phyloP scores from a whole-genome alignment of 2,888 invertebrate genomes.

The Antitype chi region DNA sequence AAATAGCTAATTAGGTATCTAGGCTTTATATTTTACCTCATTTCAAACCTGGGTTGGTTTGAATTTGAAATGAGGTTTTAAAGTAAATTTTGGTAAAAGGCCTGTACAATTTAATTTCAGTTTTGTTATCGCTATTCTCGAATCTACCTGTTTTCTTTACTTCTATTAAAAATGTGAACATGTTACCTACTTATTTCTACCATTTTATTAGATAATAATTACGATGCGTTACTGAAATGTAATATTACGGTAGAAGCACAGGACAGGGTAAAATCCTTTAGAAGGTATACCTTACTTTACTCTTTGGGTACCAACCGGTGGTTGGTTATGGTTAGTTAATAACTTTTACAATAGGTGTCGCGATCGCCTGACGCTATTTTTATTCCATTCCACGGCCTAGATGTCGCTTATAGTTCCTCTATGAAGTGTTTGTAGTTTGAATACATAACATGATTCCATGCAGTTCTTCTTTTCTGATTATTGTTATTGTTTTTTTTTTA shows the following conservation, averaged over 20 bases:
- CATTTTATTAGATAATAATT: background rate
- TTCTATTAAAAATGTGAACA: background rate
- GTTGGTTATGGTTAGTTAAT: slow-evolving; percentile 36
- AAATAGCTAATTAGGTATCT: background rate
- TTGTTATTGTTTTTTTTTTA: background rate
- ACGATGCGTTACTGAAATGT: background rate
- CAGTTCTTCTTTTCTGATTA: background rate
- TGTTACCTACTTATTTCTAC: background rate
- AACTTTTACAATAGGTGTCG: slow-evolving; percentile 43
- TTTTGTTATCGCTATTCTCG: background rate
- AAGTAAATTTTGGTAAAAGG: slow-evolving; percentile 17
- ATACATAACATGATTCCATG: background rate
- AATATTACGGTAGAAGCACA: background rate
- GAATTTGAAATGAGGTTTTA: background rate
- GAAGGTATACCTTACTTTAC: background rate
- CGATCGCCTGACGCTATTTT: background rate
- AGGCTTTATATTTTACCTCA: too few species aligned
- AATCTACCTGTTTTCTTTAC: background rate
- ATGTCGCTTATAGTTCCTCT: slow-evolving; percentile 29
- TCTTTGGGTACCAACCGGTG: background rate
- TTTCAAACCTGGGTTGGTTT: background rate
- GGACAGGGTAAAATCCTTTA: background rate
- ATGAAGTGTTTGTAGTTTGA: background rate
- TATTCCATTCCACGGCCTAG: slow-evolving; percentile 45
- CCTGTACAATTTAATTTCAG: background rate